Evolutionary conservation across 64 coral and sea anemone genomes (phyloP), one percentile per base, ranked within the genome.

Genomic region (Stylophora pistillata): DNA sequence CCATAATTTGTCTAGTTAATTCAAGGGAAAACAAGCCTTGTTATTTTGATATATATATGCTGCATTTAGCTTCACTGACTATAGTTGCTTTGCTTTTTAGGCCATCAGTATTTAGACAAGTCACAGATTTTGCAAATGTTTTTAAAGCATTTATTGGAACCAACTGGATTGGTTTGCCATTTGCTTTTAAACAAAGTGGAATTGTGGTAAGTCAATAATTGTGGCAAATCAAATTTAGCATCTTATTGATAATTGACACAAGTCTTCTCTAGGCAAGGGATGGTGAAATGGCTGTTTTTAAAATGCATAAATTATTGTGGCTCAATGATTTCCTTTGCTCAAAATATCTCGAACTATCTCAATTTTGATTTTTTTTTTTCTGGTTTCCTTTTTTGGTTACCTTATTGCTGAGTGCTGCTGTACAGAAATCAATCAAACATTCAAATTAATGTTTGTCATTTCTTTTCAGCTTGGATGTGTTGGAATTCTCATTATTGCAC

Each of bases 161-260:
- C 27, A 99, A 95, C 72, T 99, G 93, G 76, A 88, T 99, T 30
- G 93, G 65, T 71, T 60, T 99, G 55, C 93, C 93, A 74, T 99
- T 99, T 95, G 97, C 97, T 56, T 99, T 99, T 74, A 95, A 89
- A 65, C 93, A 99, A 87, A 99, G 97, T 99, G 97, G 97, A 55
- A 25, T 99, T 70, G 74, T 95, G 86, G 97, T 99, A 83, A 97
- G 87, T 82, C 37, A 9, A 5, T n/a, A 55, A 25, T 99, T 70
- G 74, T 95, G 86, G 97, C 95, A 83, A 97, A 81, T 82, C 37
- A 9, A 47, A 26, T 21, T 7, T 64, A 23, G 10, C 17, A n/a
- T 33, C 18, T n/a, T 76, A 76, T 33, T 34, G 15, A 41, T 74
- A 32, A 33, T 17, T 17, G 18, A 20, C 75, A 30, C 0, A 56